phyloP scores from a whole-genome alignment of 1,140 invertebrate species.

The Lethrus apterus region DNA sequence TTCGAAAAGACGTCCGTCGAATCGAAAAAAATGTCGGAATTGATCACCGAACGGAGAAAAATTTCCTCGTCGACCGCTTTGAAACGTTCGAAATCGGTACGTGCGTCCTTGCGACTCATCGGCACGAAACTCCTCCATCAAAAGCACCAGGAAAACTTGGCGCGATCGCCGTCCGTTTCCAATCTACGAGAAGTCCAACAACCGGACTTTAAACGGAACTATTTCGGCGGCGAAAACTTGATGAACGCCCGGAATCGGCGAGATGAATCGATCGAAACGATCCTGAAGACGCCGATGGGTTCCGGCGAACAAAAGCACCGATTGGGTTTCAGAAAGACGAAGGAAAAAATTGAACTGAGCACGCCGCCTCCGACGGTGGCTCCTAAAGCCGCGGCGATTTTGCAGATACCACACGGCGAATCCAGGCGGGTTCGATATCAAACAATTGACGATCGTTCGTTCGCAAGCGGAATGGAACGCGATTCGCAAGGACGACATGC shows the following conservation, averaged over 20 bases:
- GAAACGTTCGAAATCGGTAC: slow-evolving; percentile 58
- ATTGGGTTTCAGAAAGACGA: slow-evolving; percentile 6
- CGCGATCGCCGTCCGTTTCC: slow-evolving; percentile 39
- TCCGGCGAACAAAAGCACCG: slow-evolving; percentile 22
- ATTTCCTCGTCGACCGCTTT: slow-evolving; percentile 12
- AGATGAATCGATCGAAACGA: slow-evolving; percentile 33
- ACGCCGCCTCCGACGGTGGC: slow-evolving; percentile 45
- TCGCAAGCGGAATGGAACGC: slow-evolving; percentile 16
- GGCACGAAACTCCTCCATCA: slow-evolving; percentile 46
- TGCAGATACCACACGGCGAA: slow-evolving; percentile 45
- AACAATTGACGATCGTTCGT: not conserved
- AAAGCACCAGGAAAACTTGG: slow-evolving; percentile 36
- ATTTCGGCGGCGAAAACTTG: slow-evolving; percentile 19
- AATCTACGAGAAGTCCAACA: slow-evolving; percentile 40
- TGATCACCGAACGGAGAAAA: slow-evolving; percentile 28
- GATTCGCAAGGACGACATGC: slow-evolving; percentile 17
- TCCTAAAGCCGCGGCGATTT: slow-evolving; percentile 49
- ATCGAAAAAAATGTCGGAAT: slow-evolving; percentile 33
- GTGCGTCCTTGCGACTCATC: slow-evolving; percentile 61
- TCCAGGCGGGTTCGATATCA: slow-evolving; percentile 17
- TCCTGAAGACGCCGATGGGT: slow-evolving; percentile 47
- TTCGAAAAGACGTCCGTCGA: no score
- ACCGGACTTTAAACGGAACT: slow-evolving; percentile 6
- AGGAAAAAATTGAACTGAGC: slow-evolving; percentile 17
- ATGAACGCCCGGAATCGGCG: slow-evolving; percentile 6